Base-by-base conservation (phyloP, 2,797 vertebrate species). In the Centroberyx gerrardi region DNA sequence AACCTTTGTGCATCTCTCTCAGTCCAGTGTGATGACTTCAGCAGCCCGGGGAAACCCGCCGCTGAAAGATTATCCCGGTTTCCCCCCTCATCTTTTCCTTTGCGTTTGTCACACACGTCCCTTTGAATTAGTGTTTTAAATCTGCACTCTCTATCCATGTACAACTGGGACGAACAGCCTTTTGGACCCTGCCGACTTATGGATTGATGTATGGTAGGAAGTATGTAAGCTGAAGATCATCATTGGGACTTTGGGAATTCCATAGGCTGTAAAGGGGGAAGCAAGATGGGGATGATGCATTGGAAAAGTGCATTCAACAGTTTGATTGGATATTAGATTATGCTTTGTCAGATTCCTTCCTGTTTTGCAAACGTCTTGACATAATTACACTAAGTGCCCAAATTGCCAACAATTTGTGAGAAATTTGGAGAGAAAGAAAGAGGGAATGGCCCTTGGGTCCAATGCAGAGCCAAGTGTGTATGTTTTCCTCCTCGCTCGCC, bases 41-140 rank as follows among this genome's bases (percentile, higher is more conserved):
- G 84, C 87, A 84, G 81, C 44, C 49, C 3, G 64, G 81, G 90
- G 88, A 90, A 90, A 81, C 80, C 86, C 83, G 48, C 62, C 70
- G 40, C 31, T 85, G 74, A 81, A 69, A 69, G 78, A 73, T 74
- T 46, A 68, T 49, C 40, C 27, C 5, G 33, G 72, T 68, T 56
- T 74, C 51, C 68, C 59, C 51, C 62, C 56, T 70, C 13, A 0
- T 74, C 62, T 62, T 81, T 60, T 38, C 61, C 67, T 79, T 54
- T 80, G 60, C 76, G 54, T 82, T 79, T 56, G 76, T 84, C 65
- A 61, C 38, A 44, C 14, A 44, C 36, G 38, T 40, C 75, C 87
- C 78, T 85, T 76, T 86, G 79, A 83, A 72, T 86, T 72, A 61
- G 65, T 28, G 53, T 73, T 82, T 76, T 78, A 66, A 76, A 69